Conservation (phyloP, 2,888 invertebrate genomes). For the Emmelina monodactyla region DNA sequence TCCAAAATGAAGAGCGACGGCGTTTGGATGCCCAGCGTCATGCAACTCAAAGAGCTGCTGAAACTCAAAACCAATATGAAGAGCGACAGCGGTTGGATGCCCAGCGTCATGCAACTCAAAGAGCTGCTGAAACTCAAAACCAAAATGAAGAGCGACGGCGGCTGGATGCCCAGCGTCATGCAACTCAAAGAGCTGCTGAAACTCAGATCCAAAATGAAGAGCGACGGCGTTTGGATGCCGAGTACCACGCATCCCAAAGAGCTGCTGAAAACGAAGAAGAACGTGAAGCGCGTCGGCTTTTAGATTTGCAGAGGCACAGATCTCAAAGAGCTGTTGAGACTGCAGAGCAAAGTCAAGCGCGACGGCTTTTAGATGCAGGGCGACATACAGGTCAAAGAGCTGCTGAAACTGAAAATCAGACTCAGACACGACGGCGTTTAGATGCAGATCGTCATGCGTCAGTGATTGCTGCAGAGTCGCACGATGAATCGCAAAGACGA, state of each 20-base stretch:
- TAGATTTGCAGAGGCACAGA: no score
- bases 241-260: background rate
- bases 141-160: background rate
- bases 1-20: constrained; percentile 5
- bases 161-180: no score
- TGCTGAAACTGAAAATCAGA: constrained; percentile 9
- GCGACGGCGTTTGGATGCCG: constrained; percentile 4
- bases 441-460: constrained; percentile 9
- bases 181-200: constrained; percentile 7
- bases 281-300: background rate
- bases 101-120: constrained; percentile 6
- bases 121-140: background rate
- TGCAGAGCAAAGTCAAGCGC: constrained; percentile 8
- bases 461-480: constrained; percentile 9
- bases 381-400: constrained; percentile 10
- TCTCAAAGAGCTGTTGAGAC: constrained; percentile 7
- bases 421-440: constrained; percentile 5
- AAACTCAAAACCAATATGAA: constrained; percentile 10
- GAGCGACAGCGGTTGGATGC: constrained; percentile 7
- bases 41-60: constrained; percentile 7
- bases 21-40: constrained; percentile 9
- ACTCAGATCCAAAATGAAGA: constrained; percentile 7
- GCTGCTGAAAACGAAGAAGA: background rate
- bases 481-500: constrained; percentile 10
- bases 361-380: constrained; percentile 5